Percentiles rank a stretch among this genome's conserved stretches.
phyloP scores from a whole-genome alignment of 2,888 invertebrate species.

The Plutella xylostella region DNA sequence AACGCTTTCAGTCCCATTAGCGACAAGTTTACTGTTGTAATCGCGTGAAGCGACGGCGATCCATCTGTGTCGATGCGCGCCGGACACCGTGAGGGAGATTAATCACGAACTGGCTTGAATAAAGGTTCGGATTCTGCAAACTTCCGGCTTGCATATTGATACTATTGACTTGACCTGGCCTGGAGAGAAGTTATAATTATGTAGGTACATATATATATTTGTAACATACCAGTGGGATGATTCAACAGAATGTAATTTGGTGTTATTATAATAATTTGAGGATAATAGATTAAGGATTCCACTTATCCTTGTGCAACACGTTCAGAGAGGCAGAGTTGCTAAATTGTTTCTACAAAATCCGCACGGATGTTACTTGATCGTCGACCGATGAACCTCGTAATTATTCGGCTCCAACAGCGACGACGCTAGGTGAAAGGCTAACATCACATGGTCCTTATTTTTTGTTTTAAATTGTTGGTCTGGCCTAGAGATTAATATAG shows the following conservation, averaged over 20 bases:
- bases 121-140: slow-evolving; percentile 22
- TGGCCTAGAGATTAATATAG: too few species aligned
- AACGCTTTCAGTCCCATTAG: neutral
- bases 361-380: slow-evolving; percentile 25
- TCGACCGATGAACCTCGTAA: slow-evolving; percentile 40
- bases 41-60: slow-evolving; percentile 17
- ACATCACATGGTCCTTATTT: slow-evolving; percentile 41
- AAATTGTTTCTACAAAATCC: neutral
- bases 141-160: slow-evolving; percentile 24
- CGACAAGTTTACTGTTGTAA: slow-evolving; percentile 11
- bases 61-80: slow-evolving; percentile 12
- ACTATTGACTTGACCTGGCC: too few species aligned
- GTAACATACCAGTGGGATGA: too few species aligned
- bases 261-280: too few species aligned
- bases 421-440: slow-evolving; percentile 51
- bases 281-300: too few species aligned
- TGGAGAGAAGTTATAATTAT: too few species aligned
- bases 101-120: slow-evolving; percentile 24
- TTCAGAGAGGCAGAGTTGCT: too few species aligned
- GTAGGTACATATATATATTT: too few species aligned
- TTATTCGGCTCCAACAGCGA: slow-evolving; percentile 41
- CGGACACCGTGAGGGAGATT: slow-evolving; percentile 20
- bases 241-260: too few species aligned
- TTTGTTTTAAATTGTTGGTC: too few species aligned
- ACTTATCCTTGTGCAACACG: too few species aligned